Percentiles rank a stretch among this genome's conserved stretches.
These are phyloP conservation scores for Apistogramma diplotaenia DNA, from an alignment of 2,113 vertebrate genomes.

Conservation along the genomic window DNA sequence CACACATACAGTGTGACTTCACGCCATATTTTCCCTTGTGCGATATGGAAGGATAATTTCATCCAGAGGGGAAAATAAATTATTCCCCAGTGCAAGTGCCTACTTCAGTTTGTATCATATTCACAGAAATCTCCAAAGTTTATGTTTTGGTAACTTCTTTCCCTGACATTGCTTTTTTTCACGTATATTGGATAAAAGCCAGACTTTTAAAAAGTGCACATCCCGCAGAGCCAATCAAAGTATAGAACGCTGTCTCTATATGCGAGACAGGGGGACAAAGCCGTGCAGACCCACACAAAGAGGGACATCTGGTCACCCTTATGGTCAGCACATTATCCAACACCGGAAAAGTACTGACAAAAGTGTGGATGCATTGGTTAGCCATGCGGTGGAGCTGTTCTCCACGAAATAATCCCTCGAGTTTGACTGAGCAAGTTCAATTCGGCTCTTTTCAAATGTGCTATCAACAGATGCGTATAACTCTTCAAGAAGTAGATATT, in stretches of 20 bases:
- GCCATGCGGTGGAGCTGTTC: conserved; percentile 29
- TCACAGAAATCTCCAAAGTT: background rate
- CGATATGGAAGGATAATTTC: background rate
- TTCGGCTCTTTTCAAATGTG: background rate
- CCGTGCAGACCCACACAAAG: background rate
- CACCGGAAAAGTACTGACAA: background rate
- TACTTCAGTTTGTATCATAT: background rate
- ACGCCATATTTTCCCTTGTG: background rate
- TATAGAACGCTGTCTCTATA: background rate
- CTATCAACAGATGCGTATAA: background rate
- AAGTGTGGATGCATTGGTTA: background rate
- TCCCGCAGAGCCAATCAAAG: background rate
- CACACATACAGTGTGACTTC: rapidly evolving
- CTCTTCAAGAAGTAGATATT: background rate
- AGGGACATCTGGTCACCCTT: too few relatives aligned
- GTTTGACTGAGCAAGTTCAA: background rate
- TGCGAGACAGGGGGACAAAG: rapidly evolving
- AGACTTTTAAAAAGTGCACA: background rate
- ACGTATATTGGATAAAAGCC: background rate
- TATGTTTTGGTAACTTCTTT: rapidly evolving
- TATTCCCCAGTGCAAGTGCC: rapidly evolving
- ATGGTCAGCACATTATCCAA: background rate
- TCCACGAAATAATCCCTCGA: background rate
- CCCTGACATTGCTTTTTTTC: rapidly evolving
- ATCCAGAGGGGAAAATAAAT: too few relatives aligned